phyloP scores from a whole-genome alignment of 2,113 vertebrate genomes.

The Pseudorectes ferrugineus region DNA sequence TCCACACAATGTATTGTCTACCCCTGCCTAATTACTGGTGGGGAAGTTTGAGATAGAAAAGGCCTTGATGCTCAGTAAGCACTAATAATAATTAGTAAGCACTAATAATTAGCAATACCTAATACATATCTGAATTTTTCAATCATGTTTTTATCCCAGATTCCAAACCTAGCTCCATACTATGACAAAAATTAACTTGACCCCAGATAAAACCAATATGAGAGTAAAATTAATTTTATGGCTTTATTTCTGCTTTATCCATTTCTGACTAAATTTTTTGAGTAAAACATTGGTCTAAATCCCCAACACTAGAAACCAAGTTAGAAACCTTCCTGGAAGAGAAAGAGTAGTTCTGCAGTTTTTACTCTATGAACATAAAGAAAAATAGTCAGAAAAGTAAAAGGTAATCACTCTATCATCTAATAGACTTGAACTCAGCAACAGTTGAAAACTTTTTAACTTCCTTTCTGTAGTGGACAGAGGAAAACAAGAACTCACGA shows the following conservation, averaged over 20 bases:
- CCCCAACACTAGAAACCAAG: neutral
- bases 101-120: neutral
- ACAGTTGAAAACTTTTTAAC: neutral
- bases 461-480: neutral
- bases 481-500: neutral
- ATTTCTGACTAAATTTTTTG: neutral
- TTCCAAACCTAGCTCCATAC: neutral
- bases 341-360: neutral
- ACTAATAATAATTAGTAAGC: too few relatives aligned
- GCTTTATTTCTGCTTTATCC: neutral
- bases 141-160: neutral
- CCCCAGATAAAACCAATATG: neutral
- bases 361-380: neutral
- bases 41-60: neutral
- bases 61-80: neutral
- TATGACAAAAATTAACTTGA: neutral
- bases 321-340: neutral
- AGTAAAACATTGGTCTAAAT: neutral
- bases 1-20: neutral
- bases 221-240: neutral
- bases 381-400: neutral
- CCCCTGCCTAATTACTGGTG: fast-evolving
- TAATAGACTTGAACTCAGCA: neutral
- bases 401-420: neutral
- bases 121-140: neutral